phyloP scores from a whole-genome alignment of 2,797 vertebrate genomes.

The Chiroxiphia lanceolata region DNA sequence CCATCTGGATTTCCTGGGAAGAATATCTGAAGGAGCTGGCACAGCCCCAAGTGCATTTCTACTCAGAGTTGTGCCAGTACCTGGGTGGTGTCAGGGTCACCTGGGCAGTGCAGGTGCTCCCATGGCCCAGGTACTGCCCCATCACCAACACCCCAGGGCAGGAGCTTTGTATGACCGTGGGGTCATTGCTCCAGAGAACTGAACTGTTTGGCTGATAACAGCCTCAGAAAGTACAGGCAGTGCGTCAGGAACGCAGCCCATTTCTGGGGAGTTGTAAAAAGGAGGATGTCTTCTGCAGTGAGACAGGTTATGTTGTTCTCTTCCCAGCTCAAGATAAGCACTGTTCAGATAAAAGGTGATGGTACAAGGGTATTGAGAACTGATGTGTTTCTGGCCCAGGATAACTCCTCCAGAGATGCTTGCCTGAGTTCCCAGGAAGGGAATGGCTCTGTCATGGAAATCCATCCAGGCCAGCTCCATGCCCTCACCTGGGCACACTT shows the following conservation, averaged over 20 bases:
- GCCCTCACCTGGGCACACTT: background rate
- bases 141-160: background rate
- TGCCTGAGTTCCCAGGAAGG: background rate
- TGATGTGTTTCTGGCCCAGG: background rate
- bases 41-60: background rate
- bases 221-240: background rate
- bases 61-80: rapidly evolving
- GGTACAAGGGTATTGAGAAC: background rate
- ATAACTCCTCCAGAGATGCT: background rate
- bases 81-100: background rate
- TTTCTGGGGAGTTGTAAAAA: background rate
- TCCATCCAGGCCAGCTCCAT: background rate
- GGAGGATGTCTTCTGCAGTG: background rate
- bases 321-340: background rate
- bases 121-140: background rate
- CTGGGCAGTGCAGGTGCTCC: background rate
- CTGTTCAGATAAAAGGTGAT: background rate
- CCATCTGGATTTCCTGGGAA: background rate
- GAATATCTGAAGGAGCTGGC: background rate
- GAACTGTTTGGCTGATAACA: background rate
- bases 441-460: background rate
- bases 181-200: background rate
- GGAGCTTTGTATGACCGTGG: rapidly evolving
- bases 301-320: background rate
- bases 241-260: background rate